Conservation (phyloP, 2,888 invertebrate genomes). For the Stenurella melanura region DNA sequence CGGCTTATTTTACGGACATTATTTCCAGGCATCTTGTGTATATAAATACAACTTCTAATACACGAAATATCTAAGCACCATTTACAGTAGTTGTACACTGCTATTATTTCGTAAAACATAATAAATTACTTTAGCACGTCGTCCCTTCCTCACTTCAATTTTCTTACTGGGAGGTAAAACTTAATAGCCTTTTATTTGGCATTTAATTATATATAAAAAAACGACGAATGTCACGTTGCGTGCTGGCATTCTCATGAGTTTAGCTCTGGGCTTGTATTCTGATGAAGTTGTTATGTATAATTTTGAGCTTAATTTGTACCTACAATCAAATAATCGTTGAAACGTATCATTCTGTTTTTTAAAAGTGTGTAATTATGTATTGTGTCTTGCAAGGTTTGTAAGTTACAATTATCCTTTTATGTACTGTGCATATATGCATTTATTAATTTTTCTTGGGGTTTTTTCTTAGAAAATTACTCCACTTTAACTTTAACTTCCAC, state of each 20-base stretch:
- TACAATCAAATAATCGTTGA: slow-evolving; percentile 14
- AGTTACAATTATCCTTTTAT: background rate
- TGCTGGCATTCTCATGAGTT: slow-evolving; percentile 29
- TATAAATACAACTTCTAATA: too few species aligned
- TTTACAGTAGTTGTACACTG: too few species aligned
- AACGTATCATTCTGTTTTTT: background rate
- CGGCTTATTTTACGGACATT: too few species aligned
- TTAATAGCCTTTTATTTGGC: slow-evolving; percentile 17
- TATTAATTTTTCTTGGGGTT: background rate
- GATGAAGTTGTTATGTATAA: slow-evolving; percentile 30
- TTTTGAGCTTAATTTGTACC: background rate
- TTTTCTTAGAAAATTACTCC: background rate
- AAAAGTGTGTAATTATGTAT: background rate
- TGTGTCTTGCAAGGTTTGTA: background rate
- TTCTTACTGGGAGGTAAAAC: slow-evolving; percentile 19
- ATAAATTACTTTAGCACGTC: background rate
- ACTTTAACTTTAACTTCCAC: background rate
- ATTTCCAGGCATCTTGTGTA: too few species aligned
- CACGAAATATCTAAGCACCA: too few species aligned
- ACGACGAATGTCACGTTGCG: slow-evolving; percentile 31
- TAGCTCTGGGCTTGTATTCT: background rate
- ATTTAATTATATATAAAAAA: slow-evolving; percentile 17
- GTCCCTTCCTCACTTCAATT: background rate
- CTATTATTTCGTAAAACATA: background rate
- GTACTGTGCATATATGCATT: background rate